Base-by-base conservation (phyloP, 2,797 vertebrate genomes). In the Garrulus glandarius region DNA sequence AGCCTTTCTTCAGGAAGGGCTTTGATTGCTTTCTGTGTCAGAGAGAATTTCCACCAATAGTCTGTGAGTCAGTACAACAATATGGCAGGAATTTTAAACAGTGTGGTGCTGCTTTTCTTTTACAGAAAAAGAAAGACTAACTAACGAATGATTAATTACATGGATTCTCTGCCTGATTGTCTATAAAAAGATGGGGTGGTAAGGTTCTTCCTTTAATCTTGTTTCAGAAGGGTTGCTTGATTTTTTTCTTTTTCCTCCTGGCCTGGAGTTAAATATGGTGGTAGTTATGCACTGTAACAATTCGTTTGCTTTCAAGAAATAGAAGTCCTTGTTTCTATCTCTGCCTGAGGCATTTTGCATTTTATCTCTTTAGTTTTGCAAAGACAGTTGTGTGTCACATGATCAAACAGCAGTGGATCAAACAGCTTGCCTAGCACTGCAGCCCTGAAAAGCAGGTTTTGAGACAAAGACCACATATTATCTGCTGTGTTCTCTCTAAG, bases 11-110 rank as follows among this genome's bases (percentile, higher is more conserved):
- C 81, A 82, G 29, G 57, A 41, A 77, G 32, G 56, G 30, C 43
- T 94, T 95, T 96, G 87, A 76, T 83, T 87, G 43, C 72, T 60
- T 94, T 94, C 89, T 94, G n/a, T 80, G 68, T 76, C 70, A 74
- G 80, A 57, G 53, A 86, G 64, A 84, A 92, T 94, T 97, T 97
- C 82, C 91, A 84, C 78, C 78, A 74, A 8, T 24, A 57, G 30
- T 75, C 55, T 4, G 10, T 94, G 84, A 91, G 94, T 92, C 93
- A 91, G 53, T 77, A 91, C 84, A 95, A 55, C 87, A 92, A 65
- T 89, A 95, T 75, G 94, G 93, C 89, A 95, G 83, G 91, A 95
- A 93, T 93, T 96, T 92, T 92, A 95, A 96, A 95, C 79, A 90
- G 59, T 39, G 61, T 93, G 65, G 37, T 5, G 0, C 50, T 94